Conservation (phyloP, 1,140 invertebrate genomes). For the Hormaphis cornu region DNA sequence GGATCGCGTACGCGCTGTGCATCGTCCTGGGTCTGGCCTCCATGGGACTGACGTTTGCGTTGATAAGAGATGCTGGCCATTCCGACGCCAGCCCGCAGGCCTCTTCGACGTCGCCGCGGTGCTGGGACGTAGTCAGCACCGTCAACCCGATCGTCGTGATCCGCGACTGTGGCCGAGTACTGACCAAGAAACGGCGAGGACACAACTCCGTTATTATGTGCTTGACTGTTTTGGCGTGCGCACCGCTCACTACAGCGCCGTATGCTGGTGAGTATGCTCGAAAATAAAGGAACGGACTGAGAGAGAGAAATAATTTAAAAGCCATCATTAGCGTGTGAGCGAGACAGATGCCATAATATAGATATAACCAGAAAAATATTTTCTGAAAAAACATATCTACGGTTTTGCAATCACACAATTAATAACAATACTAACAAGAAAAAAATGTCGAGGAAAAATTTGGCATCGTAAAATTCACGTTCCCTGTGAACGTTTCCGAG, state of each 20-base stretch:
- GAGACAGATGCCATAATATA: no score
- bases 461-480: no score
- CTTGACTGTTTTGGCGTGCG: not conserved
- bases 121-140: not conserved
- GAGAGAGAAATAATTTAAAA: no score
- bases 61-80: not conserved
- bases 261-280: not conserved
- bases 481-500: no score
- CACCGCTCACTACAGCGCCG: not conserved
- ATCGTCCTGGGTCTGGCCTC: not conserved
- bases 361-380: no score
- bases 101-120: no score
- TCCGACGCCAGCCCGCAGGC: not conserved
- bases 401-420: no score
- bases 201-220: not conserved
- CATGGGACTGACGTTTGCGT: not conserved
- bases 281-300: no score
- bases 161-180: not conserved
- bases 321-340: no score
- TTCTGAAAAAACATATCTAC: no score
- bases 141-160: not conserved
- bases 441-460: no score
- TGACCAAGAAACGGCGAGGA: not conserved
- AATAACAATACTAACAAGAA: no score
- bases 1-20: not conserved